Evolutionary conservation across 2,888 invertebrate genomes (phyloP), one percentile per base, ranked within the genome.

Genomic region (Drosophila bunnanda): DNA sequence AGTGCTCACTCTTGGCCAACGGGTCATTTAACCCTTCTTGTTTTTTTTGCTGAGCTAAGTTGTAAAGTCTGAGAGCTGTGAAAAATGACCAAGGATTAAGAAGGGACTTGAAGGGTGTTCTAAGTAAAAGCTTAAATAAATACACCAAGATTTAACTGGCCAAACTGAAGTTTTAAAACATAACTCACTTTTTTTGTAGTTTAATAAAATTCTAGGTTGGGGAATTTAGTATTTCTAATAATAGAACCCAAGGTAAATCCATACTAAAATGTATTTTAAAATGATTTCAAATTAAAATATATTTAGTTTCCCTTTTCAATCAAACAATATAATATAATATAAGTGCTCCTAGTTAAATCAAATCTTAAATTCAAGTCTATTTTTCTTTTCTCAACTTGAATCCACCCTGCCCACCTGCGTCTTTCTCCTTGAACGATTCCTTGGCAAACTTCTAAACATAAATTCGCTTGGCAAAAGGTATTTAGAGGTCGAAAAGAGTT

Each of bases 21-120:
- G 69, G 66, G 70, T 82, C 82, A 85, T 85, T 81, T 85, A 82
- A 77, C 77, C 62, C 61, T 53, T 56, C 62, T 61, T 65, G 54
- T 53, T 67, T 59, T 36, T 32, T 57, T 20, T 15, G 2, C 4
- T 25, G 15, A 20, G 25, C n/a, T 32, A 32, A 57, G 57, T 30
- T 30, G 57, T 39, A 28, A 17, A 43, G 43, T 22, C 38, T 38
- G 44, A 44, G 55, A 44, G 55, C 30, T 28, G 30, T 61, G 67
- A 53, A 38, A 66, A 66, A 67, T 67, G 2, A 38, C 52, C 15
- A 8, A 32, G 52, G 22, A 53, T 52, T 44, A 59, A 30, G 39
- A 30, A 38, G 22, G 13, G 8, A 22, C 56, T 30, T 55, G 20
- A 12, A 4, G 55, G 25, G 38, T n/a, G 59, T 22, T 25, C 4